Base-by-base conservation (phyloP, 2,113 vertebrate genomes). In the Hyla sarda region DNA sequence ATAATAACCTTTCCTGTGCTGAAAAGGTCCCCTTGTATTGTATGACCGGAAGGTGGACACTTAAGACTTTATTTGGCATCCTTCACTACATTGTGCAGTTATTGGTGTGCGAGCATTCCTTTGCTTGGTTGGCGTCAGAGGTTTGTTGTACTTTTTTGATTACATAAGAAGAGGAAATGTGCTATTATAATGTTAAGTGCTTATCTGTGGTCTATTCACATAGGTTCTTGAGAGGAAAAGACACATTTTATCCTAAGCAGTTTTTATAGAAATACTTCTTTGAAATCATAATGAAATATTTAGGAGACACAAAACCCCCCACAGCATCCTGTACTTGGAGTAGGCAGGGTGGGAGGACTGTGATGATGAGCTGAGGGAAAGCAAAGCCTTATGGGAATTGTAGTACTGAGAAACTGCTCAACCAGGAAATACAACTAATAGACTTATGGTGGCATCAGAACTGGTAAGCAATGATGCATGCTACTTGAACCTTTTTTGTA, bases 91-190 rank as follows among this genome's bases (percentile, higher is more conserved):
- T 82, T 82, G 81, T 82, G 62, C 60, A 82, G 45, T 71, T 21
- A 47, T 47, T 48, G 62, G 16, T 47, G 10, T 82, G 41, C 34
- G 81, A 52, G 45, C 41, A 71, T 82, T 82, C 47, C 50, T 71
- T 54, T 32, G n/a, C 60, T 69, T 47, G 23, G n/a, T 65, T 81
- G 78, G 78, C 78, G 78, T 62, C 78, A 81, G 56, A 25, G 65
- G 34, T 47, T 47, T 81, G 23, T 19, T 62, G n/a, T 45, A 47
- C 41, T 62, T 65, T 28, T 62, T 34, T 62, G 34, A 62, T 81
- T 81, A 81, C n/a, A 81, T 81, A 62, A 81, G 62, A 81, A 81
- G 56, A 81, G 78, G 78, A 81, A 81, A 81, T 65, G 37, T 65
- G 56, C 54, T 32, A 41, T 62, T 37, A 80, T 56, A 14, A 8